Evolutionary conservation across 2,797 vertebrate species (phyloP), one percentile per base, ranked within the genome.

Genomic region (Gadopsis bispinosus): DNA sequence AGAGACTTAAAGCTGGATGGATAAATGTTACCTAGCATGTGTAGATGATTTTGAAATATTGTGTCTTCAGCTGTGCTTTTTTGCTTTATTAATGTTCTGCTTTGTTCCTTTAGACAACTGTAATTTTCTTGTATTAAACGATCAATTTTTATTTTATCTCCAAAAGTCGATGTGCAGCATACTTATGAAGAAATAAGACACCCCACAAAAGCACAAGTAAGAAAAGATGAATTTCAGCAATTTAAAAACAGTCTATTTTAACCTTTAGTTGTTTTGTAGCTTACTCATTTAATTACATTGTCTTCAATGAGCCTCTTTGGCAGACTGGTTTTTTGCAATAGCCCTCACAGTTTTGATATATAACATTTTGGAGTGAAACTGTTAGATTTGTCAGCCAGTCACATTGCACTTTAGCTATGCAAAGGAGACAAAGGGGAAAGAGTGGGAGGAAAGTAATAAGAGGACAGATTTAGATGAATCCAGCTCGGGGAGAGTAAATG

Each of bases 381-480:
- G 22, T 39, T 37, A 55, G 66, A 67, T 35, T 59, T 22, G 2
- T 17, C 60, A 75, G 75, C 39, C 62, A 64, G 72, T 62, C 85
- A 63, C 37, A 72, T 19, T 29, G 45, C 48, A 41, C 72, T 45
- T 81, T 72, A 59, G 19, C 61, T 41, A 35, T 68, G 41, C 19
- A 75, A 81, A 65, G 29, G 5, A 67, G 58, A 83, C 74, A 77
- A 61, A 80, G 37, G 43, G 61, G 48, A 79, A 59, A 35, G 39
- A 70, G 72, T 43, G 45, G 58, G 64, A 69, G 72, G 77, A 53
- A 47, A 81, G 10, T 56, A 83, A 70, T 77, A 61, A 72, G 47
- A 69, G 55, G 54, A 64, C 56, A 64, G 53, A 85, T 71, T 79
- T 72, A 65, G 71, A 82, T 16, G 54, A 73, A 70, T 78, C 22